Evolutionary conservation across 2,888 invertebrate genomes (phyloP).

Genomic region (Conistra vaccinii): DNA sequence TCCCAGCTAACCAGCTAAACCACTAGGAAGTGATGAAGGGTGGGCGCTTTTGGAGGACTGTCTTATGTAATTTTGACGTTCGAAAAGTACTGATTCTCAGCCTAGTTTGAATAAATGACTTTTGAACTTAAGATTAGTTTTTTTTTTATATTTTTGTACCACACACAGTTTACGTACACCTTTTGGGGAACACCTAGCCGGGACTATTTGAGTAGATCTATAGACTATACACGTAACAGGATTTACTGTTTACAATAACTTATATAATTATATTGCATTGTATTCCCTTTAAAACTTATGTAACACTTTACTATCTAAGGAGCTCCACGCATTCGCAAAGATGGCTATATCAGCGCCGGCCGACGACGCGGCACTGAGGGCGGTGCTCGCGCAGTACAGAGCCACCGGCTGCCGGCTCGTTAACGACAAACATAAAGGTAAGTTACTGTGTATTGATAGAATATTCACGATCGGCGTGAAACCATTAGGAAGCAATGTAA

Average conservation of each 20-base stretch:
- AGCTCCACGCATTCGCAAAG: conserved; percentile 94
- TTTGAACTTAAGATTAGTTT: no score
- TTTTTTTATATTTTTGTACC: no score
- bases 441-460: conserved; percentile 26
- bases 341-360: conserved; percentile 92
- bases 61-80: no score
- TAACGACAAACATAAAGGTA: conserved; percentile 77
- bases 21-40: no score
- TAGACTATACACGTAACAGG: not conserved
- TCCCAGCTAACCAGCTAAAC: no score
- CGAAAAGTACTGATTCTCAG: no score
- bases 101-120: no score
- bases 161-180: no score
- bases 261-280: not conserved
- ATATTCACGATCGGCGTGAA: not conserved
- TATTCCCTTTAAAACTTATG: not conserved
- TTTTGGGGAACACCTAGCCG: not conserved
- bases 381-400: conserved; percentile 95
- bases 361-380: conserved; percentile 92
- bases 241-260: not conserved
- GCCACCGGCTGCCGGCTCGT: conserved; percentile 94
- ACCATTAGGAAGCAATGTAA: not conserved
- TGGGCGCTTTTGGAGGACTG: no score
- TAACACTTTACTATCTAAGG: conserved; percentile 73
- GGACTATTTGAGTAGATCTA: not conserved